phyloP scores from a whole-genome alignment of 2,888 invertebrate species.

The Allolobophora icterica region DNA sequence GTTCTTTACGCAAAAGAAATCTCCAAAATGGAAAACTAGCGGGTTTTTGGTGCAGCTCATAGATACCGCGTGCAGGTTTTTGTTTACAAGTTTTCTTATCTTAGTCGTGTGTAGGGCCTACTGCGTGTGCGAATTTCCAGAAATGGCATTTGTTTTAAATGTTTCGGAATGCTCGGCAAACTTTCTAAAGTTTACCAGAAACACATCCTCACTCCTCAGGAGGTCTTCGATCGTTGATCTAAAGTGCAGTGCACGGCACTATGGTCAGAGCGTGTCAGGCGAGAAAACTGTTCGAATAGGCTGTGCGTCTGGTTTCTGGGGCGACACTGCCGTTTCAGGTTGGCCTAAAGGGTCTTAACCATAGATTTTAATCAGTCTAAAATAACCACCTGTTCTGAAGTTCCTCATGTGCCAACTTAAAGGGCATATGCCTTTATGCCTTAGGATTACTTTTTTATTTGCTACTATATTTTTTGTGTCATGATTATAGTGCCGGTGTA shows the following conservation, averaged over 20 bases:
- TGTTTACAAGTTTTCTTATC: not conserved
- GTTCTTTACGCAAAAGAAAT: too few species aligned
- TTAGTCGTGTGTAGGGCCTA: too few species aligned
- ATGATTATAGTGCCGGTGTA: not conserved
- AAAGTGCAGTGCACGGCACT: not conserved
- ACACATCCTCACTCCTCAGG: not conserved
- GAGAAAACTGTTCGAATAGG: conserved; percentile 59
- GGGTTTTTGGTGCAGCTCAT: not conserved
- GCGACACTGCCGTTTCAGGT: conserved; percentile 68
- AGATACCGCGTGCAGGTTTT: not conserved
- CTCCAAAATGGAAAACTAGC: not conserved
- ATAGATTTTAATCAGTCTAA: not conserved
- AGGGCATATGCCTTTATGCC: too few species aligned
- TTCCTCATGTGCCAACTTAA: not conserved
- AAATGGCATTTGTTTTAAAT: not conserved
- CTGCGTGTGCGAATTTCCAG: not conserved
- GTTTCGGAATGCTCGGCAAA: not conserved
- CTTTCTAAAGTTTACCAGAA: not conserved
- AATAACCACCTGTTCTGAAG: not conserved
- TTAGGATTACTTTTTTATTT: not conserved
- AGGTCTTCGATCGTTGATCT: not conserved
- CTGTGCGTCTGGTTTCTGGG: conserved; percentile 69
- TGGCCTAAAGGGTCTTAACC: not conserved
- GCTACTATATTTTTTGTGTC: not conserved
- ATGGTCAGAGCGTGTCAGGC: not conserved